phyloP scores from a whole-genome alignment of 2,113 vertebrate genomes.

The Narcine bancroftii region DNA sequence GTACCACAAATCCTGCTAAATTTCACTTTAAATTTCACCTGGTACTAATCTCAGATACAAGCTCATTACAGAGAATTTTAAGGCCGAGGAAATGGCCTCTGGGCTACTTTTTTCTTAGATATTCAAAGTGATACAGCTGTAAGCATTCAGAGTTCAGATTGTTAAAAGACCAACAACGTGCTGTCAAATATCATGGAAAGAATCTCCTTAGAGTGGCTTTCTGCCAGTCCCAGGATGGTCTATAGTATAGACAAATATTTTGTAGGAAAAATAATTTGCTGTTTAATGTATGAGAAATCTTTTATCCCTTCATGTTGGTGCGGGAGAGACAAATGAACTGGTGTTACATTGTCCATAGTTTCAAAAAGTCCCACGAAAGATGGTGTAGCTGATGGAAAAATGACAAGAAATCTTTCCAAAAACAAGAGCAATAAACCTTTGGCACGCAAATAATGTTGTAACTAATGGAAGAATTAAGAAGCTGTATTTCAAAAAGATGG shows the following conservation, averaged over 20 bases:
- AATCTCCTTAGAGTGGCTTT: neutral
- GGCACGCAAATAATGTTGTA: neutral
- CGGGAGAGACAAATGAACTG: neutral
- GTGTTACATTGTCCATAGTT: neutral
- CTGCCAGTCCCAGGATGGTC: neutral
- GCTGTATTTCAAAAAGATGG: neutral
- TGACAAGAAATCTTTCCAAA: neutral
- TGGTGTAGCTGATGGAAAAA: too few relatives aligned
- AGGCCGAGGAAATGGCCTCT: neutral
- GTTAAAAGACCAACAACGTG: neutral
- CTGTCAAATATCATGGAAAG: neutral
- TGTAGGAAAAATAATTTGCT: neutral
- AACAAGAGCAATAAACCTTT: neutral
- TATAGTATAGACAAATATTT: neutral
- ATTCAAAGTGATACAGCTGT: neutral
- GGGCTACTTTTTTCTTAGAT: neutral
- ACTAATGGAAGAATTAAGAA: neutral
- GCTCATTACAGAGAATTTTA: neutral
- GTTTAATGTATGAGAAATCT: neutral
- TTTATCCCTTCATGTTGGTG: neutral
- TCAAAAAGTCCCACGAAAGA: neutral
- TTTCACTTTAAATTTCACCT: too few relatives aligned
- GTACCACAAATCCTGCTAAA: neutral
- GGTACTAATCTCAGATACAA: neutral
- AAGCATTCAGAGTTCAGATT: neutral